These are phyloP conservation scores for Urechis unicinctus DNA, from an alignment of 2,888 invertebrate genomes.

Conservation along the genomic window DNA sequence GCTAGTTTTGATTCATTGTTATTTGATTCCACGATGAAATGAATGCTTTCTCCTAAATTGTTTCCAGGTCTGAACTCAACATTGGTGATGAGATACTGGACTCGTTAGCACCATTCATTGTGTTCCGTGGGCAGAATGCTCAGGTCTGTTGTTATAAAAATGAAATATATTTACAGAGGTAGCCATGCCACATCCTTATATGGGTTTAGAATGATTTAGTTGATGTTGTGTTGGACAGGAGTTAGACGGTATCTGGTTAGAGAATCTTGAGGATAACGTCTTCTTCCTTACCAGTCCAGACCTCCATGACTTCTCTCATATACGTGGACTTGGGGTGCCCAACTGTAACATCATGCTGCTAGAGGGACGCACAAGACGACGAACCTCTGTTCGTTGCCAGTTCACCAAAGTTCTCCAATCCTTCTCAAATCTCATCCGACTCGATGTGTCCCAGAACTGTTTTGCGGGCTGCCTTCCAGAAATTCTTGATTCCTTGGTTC, in stretches of 20 bases:
- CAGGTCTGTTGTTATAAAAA: conserved; percentile 25
- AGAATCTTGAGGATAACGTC: conserved; percentile 33
- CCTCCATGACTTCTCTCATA: conserved; percentile 23
- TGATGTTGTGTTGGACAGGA: no score
- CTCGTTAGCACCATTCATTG: conserved; percentile 31
- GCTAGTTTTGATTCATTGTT: no score
- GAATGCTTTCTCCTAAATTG: background rate
- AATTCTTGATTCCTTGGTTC: conserved; percentile 23
- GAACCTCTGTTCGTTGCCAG: conserved; percentile 24
- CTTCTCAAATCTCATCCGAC: conserved; percentile 22
- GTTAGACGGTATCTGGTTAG: conserved; percentile 31
- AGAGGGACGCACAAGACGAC: conserved; percentile 30
- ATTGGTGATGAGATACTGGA: conserved; percentile 29
- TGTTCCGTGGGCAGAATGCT: conserved; percentile 28
- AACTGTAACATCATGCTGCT: conserved; percentile 36
- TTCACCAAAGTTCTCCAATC: conserved; percentile 16
- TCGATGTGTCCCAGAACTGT: conserved; percentile 34
- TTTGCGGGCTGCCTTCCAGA: conserved; percentile 33
- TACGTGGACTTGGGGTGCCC: conserved; percentile 28
- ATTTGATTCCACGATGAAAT: no score
- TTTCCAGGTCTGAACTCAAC: conserved; percentile 27
- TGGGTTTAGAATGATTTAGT: no score
- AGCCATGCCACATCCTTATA: no score
- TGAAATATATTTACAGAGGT: no score
- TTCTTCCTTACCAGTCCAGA: conserved; percentile 27